Evolutionary conservation across 2,113 vertebrate genomes (phyloP).

Genomic region (Brevimyrus niger): DNA sequence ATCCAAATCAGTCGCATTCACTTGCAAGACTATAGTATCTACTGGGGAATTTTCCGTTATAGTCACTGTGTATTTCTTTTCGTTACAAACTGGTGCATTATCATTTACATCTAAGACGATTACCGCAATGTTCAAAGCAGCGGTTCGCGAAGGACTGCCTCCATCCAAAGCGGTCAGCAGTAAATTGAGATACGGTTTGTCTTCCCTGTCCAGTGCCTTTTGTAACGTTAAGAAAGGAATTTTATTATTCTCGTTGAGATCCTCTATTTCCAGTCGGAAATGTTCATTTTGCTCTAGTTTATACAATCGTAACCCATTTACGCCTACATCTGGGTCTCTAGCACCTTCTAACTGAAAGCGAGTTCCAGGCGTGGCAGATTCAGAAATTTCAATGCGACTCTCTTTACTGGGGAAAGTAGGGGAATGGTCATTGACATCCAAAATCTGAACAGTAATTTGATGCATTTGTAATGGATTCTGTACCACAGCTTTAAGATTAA

Average conservation of each 20-base stretch:
- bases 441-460: constrained; percentile 45
- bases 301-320: constrained; percentile 44
- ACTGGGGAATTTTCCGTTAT: constrained; percentile 27
- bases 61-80: constrained; percentile 24
- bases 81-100: constrained; percentile 39
- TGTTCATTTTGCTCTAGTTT: constrained; percentile 42
- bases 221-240: constrained; percentile 42
- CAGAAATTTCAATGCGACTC: constrained; percentile 40
- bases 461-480: constrained; percentile 55
- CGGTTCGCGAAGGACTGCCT: constrained; percentile 39
- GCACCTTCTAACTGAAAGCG: constrained; percentile 48
- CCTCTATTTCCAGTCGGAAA: constrained; percentile 42
- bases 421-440: constrained; percentile 51
- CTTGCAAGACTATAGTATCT: constrained; percentile 15
- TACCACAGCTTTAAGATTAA: constrained; percentile 44
- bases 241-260: constrained; percentile 27
- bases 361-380: constrained; percentile 37
- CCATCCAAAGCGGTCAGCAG: constrained; percentile 41
- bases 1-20: constrained; percentile 35
- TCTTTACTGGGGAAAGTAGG: constrained; percentile 37
- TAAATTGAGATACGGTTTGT: constrained; percentile 10
- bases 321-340: constrained; percentile 45
- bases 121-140: constrained; percentile 38
- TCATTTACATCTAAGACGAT: constrained; percentile 45
- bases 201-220: constrained; percentile 26